Base-by-base conservation (phyloP, 2,113 vertebrate species). In the Scortum barcoo region DNA sequence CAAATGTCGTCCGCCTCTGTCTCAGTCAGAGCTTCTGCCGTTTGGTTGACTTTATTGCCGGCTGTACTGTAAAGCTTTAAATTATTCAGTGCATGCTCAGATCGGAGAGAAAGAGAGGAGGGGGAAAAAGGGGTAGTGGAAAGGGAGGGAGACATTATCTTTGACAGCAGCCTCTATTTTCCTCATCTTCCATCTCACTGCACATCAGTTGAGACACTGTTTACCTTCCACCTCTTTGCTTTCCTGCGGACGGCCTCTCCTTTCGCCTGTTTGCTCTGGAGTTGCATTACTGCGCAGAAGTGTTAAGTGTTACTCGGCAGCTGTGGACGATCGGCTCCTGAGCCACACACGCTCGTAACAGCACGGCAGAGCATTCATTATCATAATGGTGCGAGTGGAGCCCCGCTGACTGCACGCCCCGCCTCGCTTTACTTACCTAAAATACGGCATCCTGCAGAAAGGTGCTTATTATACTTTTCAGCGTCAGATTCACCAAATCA, bases 51-150 rank as follows among this genome's bases (percentile, higher is more conserved):
- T 92, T 88, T 85, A 92, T 91, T 84, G 42, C 86, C 61, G 48
- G 56, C 80, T 89, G 76, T 80, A 89, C 86, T 86, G 86, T 91
- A 92, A 86, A 81, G 87, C 91, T 71, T 80, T 92, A 91, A 92
- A 89, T 92, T 86, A 92, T 92, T 92, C 86, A 91, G 81, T 75
- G 82, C 69, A 53, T 79, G 73, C 77, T 63, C 81, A 85, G 73
- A 85, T 77, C 61, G 72, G 72, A 80, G 77, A 85, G 79, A 81
- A 42, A 76, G 62, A 53, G 57, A 69, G 72, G 46, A 66, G 48
- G n/a, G n/a, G n/a, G n/a, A n/a, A n/a, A n/a, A n/a, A n/a, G n/a
- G n/a, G n/a, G n/a, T n/a, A n/a, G n/a, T n/a, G n/a, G 54, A 7
- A 38, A 56, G 24, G 42, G n/a, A 24, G 42, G 46, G 72, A 4